Percentiles rank a stretch among this genome's conserved stretches.
Conservation (phyloP, 2,888 invertebrate genomes). For the Cerceris ruficornis region DNA sequence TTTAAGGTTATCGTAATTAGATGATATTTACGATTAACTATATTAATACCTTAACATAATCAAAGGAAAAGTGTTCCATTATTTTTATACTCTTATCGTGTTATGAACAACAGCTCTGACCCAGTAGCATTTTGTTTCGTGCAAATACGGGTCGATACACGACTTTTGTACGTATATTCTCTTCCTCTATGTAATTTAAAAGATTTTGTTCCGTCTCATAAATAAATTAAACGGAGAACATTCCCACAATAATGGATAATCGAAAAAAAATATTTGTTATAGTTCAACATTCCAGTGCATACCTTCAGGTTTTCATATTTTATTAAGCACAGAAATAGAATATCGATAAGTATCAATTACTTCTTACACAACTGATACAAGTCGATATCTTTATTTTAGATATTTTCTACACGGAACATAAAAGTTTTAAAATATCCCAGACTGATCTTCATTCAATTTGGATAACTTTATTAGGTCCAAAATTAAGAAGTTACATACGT, state of each 20-base stretch:
- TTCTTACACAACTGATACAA: too few species aligned
- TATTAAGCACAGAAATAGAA: too few species aligned
- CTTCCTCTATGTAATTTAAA: constrained; percentile 5
- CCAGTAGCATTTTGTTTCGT: constrained; percentile 63
- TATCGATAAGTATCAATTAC: too few species aligned
- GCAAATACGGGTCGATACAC: constrained; percentile 58
- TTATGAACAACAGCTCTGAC: constrained; percentile 41
- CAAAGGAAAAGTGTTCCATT: not conserved
- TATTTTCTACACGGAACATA: too few species aligned
- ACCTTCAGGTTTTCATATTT: not conserved
- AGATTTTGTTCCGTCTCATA: not conserved
- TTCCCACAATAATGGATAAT: not conserved
- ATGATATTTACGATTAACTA: too few species aligned
- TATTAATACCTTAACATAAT: not conserved
- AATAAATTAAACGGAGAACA: not conserved
- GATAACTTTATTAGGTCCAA: too few species aligned
- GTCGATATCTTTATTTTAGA: too few species aligned
- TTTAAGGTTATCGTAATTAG: too few species aligned
- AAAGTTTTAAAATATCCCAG: too few species aligned
- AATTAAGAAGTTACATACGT: too few species aligned
- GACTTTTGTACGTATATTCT: constrained; percentile 40
- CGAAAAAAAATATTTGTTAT: not conserved
- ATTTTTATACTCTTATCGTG: not conserved
- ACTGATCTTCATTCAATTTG: too few species aligned
- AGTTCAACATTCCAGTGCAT: not conserved